These are phyloP conservation scores for Circaetus cinerascens DNA, from an alignment of 2,113 vertebrate genomes.

Conservation along the genomic window DNA sequence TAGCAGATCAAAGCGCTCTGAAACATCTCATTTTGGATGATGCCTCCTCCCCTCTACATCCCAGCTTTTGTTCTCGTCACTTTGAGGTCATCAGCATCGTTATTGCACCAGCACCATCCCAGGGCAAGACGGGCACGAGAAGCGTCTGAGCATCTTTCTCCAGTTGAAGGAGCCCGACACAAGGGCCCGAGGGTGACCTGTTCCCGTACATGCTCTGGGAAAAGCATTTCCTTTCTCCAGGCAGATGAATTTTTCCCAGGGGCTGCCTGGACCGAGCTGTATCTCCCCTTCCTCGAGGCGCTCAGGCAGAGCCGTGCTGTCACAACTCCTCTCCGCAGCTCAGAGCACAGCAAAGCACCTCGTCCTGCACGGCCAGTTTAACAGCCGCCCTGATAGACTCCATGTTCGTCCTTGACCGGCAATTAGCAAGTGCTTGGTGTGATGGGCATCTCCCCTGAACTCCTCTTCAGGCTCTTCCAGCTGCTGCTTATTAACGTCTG, in stretches of 20 bases:
- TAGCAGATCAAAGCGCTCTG: constrained; percentile 4
- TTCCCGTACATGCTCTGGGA: accelerated
- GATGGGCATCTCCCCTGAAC: not conserved
- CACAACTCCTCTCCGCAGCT: not conserved
- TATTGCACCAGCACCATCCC: not conserved
- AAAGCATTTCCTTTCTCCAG: not conserved
- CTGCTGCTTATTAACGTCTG: not conserved
- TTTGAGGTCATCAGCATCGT: not conserved
- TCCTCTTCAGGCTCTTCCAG: not conserved
- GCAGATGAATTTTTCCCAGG: not conserved
- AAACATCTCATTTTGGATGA: not conserved
- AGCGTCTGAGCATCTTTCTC: accelerated
- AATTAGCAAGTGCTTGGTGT: not conserved
- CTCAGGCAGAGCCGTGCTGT: accelerated
- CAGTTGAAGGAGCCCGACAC: accelerated
- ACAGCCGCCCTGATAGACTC: not conserved
- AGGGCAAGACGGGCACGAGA: not conserved
- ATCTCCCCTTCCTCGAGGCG: accelerated
- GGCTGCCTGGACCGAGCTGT: accelerated
- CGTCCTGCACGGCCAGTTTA: not conserved
- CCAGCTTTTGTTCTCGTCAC: not conserved
- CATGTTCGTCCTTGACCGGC: not conserved
- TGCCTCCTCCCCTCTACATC: not conserved
- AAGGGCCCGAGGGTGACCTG: accelerated
- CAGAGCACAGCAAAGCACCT: accelerated